A percentile compares a stretch with the other conserved stretches of the same genome.
phyloP scores from a whole-genome alignment of 2,113 vertebrate genomes.

The Ciconia stormi region DNA sequence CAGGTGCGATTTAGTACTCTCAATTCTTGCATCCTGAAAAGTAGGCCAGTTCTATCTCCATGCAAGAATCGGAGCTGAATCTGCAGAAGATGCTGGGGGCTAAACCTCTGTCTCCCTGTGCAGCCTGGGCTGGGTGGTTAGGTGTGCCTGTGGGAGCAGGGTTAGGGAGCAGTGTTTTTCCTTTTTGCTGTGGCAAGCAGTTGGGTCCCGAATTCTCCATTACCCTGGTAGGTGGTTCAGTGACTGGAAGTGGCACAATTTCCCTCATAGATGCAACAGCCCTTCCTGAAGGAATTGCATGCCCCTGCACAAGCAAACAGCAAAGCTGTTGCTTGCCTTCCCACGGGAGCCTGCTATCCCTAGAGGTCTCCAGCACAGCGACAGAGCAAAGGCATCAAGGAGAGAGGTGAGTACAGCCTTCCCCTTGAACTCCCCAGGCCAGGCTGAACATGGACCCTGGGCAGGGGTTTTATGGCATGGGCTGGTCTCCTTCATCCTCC shows the following conservation, averaged over 20 bases:
- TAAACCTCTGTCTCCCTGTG: neutral
- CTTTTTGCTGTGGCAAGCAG: neutral
- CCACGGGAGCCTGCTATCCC: neutral
- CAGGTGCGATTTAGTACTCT: neutral
- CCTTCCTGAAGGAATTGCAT: neutral
- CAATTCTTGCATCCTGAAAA: neutral
- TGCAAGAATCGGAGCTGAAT: neutral
- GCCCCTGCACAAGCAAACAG: neutral
- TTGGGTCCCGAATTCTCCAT: neutral
- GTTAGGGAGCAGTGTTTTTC: neutral
- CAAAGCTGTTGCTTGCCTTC: neutral
- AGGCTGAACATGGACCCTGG: neutral
- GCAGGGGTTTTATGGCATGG: neutral
- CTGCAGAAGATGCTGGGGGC: neutral
- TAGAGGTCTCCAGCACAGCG: neutral
- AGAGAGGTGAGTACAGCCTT: neutral
- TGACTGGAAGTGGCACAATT: neutral
- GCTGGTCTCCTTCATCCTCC: neutral
- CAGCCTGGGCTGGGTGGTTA: neutral
- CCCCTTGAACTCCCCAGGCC: neutral
- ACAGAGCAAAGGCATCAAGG: neutral
- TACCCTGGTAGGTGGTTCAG: neutral
- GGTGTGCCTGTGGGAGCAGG: neutral
- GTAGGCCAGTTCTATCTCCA: fast-evolving
- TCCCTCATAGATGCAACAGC: neutral